Evolutionary conservation across 2,888 invertebrate species (phyloP).

Genomic region (Tolmerus cingulatus): DNA sequence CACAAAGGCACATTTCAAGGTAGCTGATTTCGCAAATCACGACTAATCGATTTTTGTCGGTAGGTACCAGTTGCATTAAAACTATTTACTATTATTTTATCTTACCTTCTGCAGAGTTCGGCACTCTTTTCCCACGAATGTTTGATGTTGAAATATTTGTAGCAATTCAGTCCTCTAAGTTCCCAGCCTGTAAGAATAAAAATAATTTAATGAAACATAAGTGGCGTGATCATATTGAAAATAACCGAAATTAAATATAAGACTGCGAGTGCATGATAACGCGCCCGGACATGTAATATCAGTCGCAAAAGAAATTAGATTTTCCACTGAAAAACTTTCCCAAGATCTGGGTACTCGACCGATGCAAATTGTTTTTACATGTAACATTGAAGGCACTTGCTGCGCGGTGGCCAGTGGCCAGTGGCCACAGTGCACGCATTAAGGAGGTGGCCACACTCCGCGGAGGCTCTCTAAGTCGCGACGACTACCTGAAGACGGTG

Average conservation of each 20-base stretch:
- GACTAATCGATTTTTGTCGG: no score
- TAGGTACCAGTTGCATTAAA: background rate
- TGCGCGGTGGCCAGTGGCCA: background rate
- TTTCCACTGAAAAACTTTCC: slow-evolving; percentile 40
- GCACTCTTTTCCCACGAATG: slow-evolving; percentile 97
- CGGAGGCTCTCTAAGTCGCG: background rate
- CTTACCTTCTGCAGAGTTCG: slow-evolving; percentile 92
- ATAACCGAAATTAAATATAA: background rate
- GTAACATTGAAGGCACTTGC: slow-evolving; percentile 10
- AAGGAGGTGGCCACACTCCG: background rate
- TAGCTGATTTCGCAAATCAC: background rate
- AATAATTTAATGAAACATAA: slow-evolving; percentile 24
- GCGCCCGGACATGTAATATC: background rate
- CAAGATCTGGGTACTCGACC: slow-evolving; percentile 27
- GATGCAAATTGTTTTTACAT: slow-evolving; percentile 38
- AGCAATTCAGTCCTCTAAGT: slow-evolving; percentile 88
- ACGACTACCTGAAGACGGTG: background rate
- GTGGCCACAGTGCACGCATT: background rate
- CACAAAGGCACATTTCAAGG: background rate
- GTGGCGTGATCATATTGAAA: background rate
- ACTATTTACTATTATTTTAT: slow-evolving; percentile 47
- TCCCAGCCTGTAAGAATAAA: slow-evolving; percentile 84
- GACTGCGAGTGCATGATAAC: background rate
- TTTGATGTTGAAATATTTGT: slow-evolving; percentile 93
- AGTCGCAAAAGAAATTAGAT: background rate